Conservation (phyloP, 2,888 invertebrate species). For the Trissoscelio sp. region DNA sequence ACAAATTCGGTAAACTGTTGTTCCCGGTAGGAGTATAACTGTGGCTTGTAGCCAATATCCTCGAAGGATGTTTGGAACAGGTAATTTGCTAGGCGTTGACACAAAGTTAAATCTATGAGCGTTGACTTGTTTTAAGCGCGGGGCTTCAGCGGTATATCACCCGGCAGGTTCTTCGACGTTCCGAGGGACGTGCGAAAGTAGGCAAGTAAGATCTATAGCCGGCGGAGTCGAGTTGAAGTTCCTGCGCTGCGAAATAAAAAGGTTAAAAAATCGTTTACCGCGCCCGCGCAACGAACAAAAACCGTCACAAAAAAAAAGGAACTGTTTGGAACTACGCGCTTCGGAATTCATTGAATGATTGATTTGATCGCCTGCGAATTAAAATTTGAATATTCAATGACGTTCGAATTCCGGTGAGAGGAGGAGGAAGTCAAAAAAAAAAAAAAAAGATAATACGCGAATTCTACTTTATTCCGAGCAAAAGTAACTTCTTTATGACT, state of each 20-base stretch:
- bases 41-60: slow-evolving; percentile 68
- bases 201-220: slow-evolving; percentile 69
- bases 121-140: slow-evolving; percentile 68
- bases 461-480: slow-evolving; percentile 56
- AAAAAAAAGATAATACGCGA: slow-evolving; percentile 59
- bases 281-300: neutral
- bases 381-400: slow-evolving; percentile 64
- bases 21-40: slow-evolving; percentile 48
- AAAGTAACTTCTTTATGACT: slow-evolving; percentile 65
- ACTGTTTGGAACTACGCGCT: slow-evolving; percentile 36
- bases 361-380: slow-evolving; percentile 56
- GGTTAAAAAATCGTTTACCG: slow-evolving; percentile 51
- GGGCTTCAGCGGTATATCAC: slow-evolving; percentile 67
- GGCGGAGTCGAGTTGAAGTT: slow-evolving; percentile 49
- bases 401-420: slow-evolving; percentile 19
- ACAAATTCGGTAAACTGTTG: slow-evolving; percentile 65
- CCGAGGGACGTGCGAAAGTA: slow-evolving; percentile 65
- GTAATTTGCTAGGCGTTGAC: slow-evolving; percentile 70
- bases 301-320: slow-evolving; percentile 12
- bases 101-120: slow-evolving; percentile 70
- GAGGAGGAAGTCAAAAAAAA: too few relatives aligned
- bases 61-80: slow-evolving; percentile 68
- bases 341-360: slow-evolving; percentile 60
- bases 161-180: slow-evolving; percentile 67
- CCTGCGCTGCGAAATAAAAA: slow-evolving; percentile 47